A percentile compares a stretch with the other conserved stretches of the same genome.
Conservation (phyloP, 2,888 invertebrate species). For the Platycheirus albimanus region DNA sequence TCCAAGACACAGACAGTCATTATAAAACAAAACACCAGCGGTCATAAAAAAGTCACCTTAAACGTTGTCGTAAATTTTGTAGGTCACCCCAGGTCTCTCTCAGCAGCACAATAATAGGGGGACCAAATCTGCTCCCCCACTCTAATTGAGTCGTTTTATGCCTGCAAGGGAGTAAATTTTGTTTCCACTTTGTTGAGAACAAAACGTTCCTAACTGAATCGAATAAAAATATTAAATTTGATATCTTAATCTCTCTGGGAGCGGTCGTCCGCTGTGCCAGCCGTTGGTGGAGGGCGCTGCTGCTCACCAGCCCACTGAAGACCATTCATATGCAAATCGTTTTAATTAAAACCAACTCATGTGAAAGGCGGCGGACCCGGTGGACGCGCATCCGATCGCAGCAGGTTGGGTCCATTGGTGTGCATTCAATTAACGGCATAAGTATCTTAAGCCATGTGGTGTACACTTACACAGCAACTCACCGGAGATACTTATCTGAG, state of each 20-base stretch:
- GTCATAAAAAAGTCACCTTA: slow-evolving; percentile 66
- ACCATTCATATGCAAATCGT: slow-evolving; percentile 63
- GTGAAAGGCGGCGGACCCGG: slow-evolving; percentile 15
- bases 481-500: slow-evolving; percentile 54
- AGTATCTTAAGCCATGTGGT: slow-evolving; percentile 48
- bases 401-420: slow-evolving; percentile 62
- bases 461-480: slow-evolving; percentile 48
- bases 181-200: slow-evolving; percentile 39
- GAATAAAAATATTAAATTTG: slow-evolving; percentile 65
- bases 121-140: slow-evolving; percentile 26
- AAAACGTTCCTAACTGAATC: slow-evolving; percentile 29
- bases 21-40: slow-evolving; percentile 56
- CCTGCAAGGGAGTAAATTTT: slow-evolving; percentile 15
- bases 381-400: slow-evolving; percentile 50
- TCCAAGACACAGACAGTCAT: slow-evolving; percentile 16
- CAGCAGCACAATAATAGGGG: background rate
- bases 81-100: slow-evolving; percentile 17
- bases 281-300: slow-evolving; percentile 10
- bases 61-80: slow-evolving; percentile 52
- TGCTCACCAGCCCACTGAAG: slow-evolving; percentile 32
- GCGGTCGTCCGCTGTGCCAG: slow-evolving; percentile 9
- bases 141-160: slow-evolving; percentile 65
- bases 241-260: slow-evolving; percentile 62
- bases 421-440: slow-evolving; percentile 68
- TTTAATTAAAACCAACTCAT: slow-evolving; percentile 54